Percentiles rank a stretch among this genome's conserved stretches.
These are phyloP conservation scores for Caradrina clavipalpis DNA, from an alignment of 2,888 invertebrate species.

Conservation along the genomic window DNA sequence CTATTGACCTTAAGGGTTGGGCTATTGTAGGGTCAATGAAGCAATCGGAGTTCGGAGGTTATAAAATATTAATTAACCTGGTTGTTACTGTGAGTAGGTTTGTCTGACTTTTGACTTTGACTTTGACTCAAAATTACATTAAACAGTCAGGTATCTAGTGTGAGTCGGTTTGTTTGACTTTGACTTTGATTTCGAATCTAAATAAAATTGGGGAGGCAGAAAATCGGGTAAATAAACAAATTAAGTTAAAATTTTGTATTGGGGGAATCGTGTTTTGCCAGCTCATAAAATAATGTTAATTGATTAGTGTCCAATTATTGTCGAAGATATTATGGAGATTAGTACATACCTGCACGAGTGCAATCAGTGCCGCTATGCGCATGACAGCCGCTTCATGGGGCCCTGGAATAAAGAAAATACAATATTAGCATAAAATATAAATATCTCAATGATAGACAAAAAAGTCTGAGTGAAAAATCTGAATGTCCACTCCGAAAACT, in stretches of 20 bases:
- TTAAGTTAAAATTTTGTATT: too few relatives aligned
- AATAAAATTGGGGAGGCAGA: too few relatives aligned
- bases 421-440: background rate
- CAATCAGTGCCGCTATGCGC: slow-evolving; percentile 89
- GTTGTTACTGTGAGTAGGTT: slow-evolving; percentile 1
- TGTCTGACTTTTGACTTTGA: background rate
- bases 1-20: slow-evolving; percentile 48
- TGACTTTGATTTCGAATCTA: too few relatives aligned
- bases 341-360: slow-evolving; percentile 87
- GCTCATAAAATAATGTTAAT: too few relatives aligned
- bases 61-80: slow-evolving; percentile 36
- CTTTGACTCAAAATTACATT: too few relatives aligned
- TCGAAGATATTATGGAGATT: background rate
- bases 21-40: slow-evolving; percentile 34
- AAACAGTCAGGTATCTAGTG: too few relatives aligned
- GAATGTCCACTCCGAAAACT: too few relatives aligned
- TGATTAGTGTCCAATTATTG: background rate
- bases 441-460: too few relatives aligned
- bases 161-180: too few relatives aligned
- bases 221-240: too few relatives aligned
- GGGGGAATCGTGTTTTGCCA: too few relatives aligned
- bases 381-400: slow-evolving; percentile 90
- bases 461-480: too few relatives aligned
- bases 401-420: slow-evolving; percentile 77
- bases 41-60: background rate